phyloP scores from a whole-genome alignment of 1,140 invertebrate species.

The Musca vetustissima region DNA sequence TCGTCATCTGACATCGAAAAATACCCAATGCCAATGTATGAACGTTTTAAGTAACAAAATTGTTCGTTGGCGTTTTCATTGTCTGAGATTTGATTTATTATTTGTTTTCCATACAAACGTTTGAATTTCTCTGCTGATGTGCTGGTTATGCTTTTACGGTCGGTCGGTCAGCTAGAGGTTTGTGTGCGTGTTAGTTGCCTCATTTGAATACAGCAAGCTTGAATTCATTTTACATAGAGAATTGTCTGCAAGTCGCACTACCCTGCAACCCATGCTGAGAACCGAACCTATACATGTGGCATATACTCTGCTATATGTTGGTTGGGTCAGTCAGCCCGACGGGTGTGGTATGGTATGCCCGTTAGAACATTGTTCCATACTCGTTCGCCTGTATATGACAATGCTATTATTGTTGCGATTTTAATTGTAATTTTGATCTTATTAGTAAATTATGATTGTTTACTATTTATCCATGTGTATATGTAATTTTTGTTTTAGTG shows the following conservation, averaged over 20 bases:
- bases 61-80: conserved; percentile 6
- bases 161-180: background rate
- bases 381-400: background rate
- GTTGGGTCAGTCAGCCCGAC: background rate
- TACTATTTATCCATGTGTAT: conserved; percentile 13
- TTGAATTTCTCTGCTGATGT: background rate
- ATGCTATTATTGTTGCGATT: conserved; percentile 27
- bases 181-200: background rate
- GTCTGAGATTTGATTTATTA: conserved; percentile 8
- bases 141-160: background rate
- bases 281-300: too few relatives aligned
- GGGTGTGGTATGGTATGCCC: too few relatives aligned
- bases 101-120: background rate
- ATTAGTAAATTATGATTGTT: conserved; percentile 30
- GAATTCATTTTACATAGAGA: background rate
- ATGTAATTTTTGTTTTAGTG: background rate
- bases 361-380: background rate
- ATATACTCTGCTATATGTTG: too few relatives aligned
- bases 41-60: conserved; percentile 11
- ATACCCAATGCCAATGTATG: background rate
- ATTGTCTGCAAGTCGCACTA: too few relatives aligned
- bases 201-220: background rate
- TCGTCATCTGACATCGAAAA: too few relatives aligned
- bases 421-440: conserved; percentile 33
- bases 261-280: too few relatives aligned